A percentile compares a stretch with the other conserved stretches of the same genome.
phyloP scores from a whole-genome alignment of 64 coral and sea anemone species.

The Dendrophyllia cribrosa region DNA sequence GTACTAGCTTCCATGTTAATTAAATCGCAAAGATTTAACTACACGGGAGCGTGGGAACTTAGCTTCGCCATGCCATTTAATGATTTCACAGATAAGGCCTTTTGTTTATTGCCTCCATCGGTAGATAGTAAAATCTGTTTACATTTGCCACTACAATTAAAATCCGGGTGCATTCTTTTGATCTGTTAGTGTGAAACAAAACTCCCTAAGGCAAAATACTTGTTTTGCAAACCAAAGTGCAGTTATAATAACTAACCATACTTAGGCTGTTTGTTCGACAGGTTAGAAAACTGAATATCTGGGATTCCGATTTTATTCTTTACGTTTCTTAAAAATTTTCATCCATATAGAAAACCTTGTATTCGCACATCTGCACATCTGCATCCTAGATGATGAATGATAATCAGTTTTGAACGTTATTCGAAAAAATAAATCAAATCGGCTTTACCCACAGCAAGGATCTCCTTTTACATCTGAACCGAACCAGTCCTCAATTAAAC shows the following conservation, averaged over 20 bases:
- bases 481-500: not conserved
- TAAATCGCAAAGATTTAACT: too few relatives aligned
- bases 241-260: not conserved
- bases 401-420: too few relatives aligned
- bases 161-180: not conserved
- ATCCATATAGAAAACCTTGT: too few relatives aligned
- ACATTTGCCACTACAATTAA: constrained; percentile 5
- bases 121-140: not conserved
- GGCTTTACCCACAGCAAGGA: not conserved
- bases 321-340: too few relatives aligned
- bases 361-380: too few relatives aligned
- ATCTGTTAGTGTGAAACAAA: not conserved
- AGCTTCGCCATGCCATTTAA: too few relatives aligned
- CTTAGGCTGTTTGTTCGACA: not conserved
- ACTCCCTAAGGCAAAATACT: not conserved
- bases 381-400: too few relatives aligned
- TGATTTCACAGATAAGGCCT: not conserved
- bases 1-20: too few relatives aligned
- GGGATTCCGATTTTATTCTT: too few relatives aligned
- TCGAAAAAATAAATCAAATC: not conserved
- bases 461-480: not conserved
- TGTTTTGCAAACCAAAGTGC: not conserved
- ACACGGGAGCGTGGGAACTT: not conserved
- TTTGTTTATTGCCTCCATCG: not conserved
- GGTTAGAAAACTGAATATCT: too few relatives aligned